These are phyloP conservation scores for Pinctada fucata DNA, from an alignment of 2,888 invertebrate species.

Conservation along the genomic window DNA sequence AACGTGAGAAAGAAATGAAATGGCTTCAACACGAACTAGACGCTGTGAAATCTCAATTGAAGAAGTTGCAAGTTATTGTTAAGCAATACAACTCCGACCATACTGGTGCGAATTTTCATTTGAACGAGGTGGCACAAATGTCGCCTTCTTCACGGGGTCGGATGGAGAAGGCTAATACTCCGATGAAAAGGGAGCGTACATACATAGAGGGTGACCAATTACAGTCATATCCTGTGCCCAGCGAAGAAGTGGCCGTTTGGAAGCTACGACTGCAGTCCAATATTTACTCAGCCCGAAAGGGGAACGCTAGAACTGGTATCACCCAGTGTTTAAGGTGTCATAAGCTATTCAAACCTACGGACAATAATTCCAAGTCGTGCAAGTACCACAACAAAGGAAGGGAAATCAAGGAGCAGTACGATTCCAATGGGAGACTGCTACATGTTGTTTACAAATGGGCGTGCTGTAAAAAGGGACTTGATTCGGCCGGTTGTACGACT, in stretches of 20 bases:
- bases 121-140: slow-evolving; percentile 53
- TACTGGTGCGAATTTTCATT: slow-evolving; percentile 58
- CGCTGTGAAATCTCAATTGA: slow-evolving; percentile 50
- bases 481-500: slow-evolving; percentile 63
- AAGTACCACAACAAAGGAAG: slow-evolving; percentile 66
- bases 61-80: slow-evolving; percentile 59
- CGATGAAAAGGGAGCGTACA: slow-evolving; percentile 49
- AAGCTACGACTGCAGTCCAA: slow-evolving; percentile 57
- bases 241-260: slow-evolving; percentile 56
- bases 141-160: slow-evolving; percentile 10
- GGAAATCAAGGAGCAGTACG: slow-evolving; percentile 65
- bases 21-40: slow-evolving; percentile 58
- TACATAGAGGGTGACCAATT: slow-evolving; percentile 64
- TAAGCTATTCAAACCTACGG: slow-evolving; percentile 60
- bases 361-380: slow-evolving; percentile 65
- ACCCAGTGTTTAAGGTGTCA: slow-evolving; percentile 68
- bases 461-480: slow-evolving; percentile 65
- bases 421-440: slow-evolving; percentile 56
- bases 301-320: slow-evolving; percentile 50
- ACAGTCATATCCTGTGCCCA: slow-evolving; percentile 49
- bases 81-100: slow-evolving; percentile 60
- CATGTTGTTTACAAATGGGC: slow-evolving; percentile 68
- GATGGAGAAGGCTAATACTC: background rate
- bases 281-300: slow-evolving; percentile 50
- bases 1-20: slow-evolving; percentile 51